Conservation (phyloP, 2,888 invertebrate species). For the Nymphalis polychloros region DNA sequence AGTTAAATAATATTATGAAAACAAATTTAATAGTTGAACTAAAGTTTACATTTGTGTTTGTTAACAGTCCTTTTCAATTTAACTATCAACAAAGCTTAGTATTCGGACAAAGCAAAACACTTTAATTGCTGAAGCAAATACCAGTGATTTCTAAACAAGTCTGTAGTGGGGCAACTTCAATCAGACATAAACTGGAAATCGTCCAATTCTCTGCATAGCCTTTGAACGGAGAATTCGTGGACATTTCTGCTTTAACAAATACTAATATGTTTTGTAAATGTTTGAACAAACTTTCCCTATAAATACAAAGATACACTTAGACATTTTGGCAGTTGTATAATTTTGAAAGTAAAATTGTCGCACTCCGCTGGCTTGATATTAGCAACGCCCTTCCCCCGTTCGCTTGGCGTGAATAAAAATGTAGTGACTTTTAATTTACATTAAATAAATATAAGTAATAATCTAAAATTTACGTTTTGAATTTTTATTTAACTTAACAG, state of each 20-base stretch:
- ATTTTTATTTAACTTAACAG: too few relatives aligned
- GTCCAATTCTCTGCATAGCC: conserved; percentile 18
- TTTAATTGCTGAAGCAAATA: conserved; percentile 11
- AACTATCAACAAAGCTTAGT: not conserved
- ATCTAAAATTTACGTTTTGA: too few relatives aligned
- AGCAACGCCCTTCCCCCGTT: too few relatives aligned
- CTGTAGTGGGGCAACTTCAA: conserved; percentile 16
- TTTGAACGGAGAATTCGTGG: conserved; percentile 14
- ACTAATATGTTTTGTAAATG: conserved; percentile 11
- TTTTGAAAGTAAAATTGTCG: too few relatives aligned
- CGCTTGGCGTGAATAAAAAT: too few relatives aligned
- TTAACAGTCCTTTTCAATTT: not conserved
- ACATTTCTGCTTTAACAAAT: conserved; percentile 7
- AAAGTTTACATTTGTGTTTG: not conserved
- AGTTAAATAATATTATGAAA: too few relatives aligned
- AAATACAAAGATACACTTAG: not conserved
- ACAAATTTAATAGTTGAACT: too few relatives aligned
- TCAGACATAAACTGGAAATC: conserved; percentile 6
- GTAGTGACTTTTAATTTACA: too few relatives aligned
- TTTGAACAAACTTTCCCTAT: not conserved
- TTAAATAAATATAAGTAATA: too few relatives aligned
- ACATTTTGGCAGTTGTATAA: too few relatives aligned
- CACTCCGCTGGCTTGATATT: too few relatives aligned
- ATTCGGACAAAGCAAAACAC: not conserved
- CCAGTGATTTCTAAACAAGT: conserved; percentile 1